phyloP scores from a whole-genome alignment of 35 echinoderm and acorn worm genomes.

The Ophiothrix spiculata region DNA sequence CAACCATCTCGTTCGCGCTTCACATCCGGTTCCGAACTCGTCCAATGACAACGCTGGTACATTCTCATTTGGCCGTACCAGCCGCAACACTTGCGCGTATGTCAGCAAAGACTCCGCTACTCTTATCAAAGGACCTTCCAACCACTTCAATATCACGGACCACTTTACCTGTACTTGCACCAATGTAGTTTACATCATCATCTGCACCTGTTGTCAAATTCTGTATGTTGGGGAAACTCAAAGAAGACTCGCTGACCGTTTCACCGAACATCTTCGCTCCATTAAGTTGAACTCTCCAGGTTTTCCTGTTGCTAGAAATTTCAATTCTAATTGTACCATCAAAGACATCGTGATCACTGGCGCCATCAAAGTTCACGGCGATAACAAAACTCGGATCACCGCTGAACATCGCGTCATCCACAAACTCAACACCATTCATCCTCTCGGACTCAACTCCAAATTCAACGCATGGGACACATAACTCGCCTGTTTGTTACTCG shows the following conservation, averaged over 20 bases:
- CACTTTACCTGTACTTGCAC: background rate
- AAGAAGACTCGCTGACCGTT: background rate
- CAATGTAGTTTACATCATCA: conserved; percentile 12
- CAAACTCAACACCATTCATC: too few species aligned
- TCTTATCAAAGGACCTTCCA: background rate
- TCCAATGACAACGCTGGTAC: background rate
- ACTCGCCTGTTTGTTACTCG: too few species aligned
- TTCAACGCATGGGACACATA: too few species aligned
- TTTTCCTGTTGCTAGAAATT: too few species aligned
- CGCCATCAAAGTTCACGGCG: too few species aligned
- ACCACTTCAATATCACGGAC: background rate
- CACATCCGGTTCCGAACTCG: background rate
- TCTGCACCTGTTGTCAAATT: background rate
- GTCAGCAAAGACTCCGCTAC: background rate
- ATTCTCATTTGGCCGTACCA: background rate
- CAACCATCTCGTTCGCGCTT: background rate
- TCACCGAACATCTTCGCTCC: background rate
- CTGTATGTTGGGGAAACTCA: background rate
- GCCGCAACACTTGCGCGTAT: background rate
- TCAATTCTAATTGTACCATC: too few species aligned
- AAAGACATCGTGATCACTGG: too few species aligned
- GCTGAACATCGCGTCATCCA: too few species aligned
- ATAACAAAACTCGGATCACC: too few species aligned
- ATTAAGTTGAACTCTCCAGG: too few species aligned
- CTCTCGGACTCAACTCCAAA: too few species aligned